Evolutionary conservation across 2,113 vertebrate species (phyloP).

Genomic region (Nesoenas mayeri): DNA sequence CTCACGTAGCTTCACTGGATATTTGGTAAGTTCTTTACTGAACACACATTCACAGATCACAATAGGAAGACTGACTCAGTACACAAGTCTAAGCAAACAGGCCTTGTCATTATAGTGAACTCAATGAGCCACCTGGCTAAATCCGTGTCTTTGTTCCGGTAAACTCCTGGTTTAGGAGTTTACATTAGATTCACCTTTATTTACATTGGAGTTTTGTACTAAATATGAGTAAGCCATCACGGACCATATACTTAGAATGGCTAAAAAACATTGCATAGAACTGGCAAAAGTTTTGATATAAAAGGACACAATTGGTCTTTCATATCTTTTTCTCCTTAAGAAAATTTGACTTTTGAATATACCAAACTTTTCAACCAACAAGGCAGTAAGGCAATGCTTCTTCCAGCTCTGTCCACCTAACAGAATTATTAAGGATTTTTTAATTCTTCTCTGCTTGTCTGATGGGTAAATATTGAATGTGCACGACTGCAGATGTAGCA

Average conservation of each 20-base stretch:
- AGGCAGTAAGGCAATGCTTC: background rate
- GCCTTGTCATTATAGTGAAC: background rate
- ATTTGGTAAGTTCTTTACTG: background rate
- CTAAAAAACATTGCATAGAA: background rate
- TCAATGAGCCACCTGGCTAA: slow-evolving; percentile 15
- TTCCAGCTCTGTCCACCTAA: background rate
- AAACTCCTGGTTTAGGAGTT: background rate
- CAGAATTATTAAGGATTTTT: background rate
- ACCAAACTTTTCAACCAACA: background rate
- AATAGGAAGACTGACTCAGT: background rate
- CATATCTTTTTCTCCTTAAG: background rate
- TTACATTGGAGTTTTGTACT: background rate
- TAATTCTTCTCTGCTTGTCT: background rate
- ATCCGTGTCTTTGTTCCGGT: slow-evolving; percentile 18
- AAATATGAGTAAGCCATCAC: background rate
- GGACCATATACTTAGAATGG: background rate
- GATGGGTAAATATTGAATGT: background rate
- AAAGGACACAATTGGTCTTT: background rate
- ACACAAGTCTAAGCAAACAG: background rate
- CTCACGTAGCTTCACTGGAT: background rate
- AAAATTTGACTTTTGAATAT: background rate
- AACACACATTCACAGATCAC: background rate
- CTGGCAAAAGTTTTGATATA: background rate
- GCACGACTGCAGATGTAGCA: background rate
- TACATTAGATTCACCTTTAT: slow-evolving; percentile 25